phyloP scores from a whole-genome alignment of 2,888 invertebrate genomes.

The Drosophila emarginata region DNA sequence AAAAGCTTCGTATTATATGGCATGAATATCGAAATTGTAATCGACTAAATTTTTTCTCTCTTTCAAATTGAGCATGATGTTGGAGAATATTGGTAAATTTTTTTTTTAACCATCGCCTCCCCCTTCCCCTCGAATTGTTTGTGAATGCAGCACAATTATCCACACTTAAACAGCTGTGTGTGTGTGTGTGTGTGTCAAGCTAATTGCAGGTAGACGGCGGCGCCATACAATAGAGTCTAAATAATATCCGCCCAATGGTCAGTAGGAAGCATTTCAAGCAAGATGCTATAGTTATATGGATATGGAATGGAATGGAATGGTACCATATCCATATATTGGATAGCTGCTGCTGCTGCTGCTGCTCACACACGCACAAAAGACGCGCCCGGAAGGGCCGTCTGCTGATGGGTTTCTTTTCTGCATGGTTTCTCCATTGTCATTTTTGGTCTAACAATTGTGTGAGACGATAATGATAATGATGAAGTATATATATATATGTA shows the following conservation, averaged over 20 bases:
- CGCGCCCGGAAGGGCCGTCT: slow-evolving; percentile 46
- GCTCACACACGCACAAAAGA: slow-evolving; percentile 42
- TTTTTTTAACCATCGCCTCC: too few species aligned
- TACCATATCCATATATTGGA: too few species aligned
- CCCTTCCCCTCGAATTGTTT: background rate
- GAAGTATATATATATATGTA: background rate
- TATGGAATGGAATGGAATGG: too few species aligned
- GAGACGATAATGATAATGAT: slow-evolving; percentile 38
- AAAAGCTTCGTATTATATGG: too few species aligned
- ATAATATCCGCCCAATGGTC: slow-evolving; percentile 79
- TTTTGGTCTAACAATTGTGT: slow-evolving; percentile 63
- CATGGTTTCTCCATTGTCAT: slow-evolving; percentile 5
- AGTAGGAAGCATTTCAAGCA: slow-evolving; percentile 36
- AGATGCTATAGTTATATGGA: background rate
- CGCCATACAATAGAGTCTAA: slow-evolving; percentile 79
- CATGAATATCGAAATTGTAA: background rate
- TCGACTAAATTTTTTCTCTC: slow-evolving; percentile 12
- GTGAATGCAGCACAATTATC: background rate
- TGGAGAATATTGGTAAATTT: too few species aligned
- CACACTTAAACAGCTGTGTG: slow-evolving; percentile 27
- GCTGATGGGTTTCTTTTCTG: slow-evolving; percentile 9
- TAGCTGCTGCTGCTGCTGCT: too few species aligned
- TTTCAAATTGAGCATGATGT: background rate
- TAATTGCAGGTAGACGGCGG: slow-evolving; percentile 72
- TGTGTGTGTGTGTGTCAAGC: slow-evolving; percentile 42